These are phyloP conservation scores for Bryconaethiops microstoma DNA, from an alignment of 2,797 vertebrate genomes.

Conservation along the genomic window DNA sequence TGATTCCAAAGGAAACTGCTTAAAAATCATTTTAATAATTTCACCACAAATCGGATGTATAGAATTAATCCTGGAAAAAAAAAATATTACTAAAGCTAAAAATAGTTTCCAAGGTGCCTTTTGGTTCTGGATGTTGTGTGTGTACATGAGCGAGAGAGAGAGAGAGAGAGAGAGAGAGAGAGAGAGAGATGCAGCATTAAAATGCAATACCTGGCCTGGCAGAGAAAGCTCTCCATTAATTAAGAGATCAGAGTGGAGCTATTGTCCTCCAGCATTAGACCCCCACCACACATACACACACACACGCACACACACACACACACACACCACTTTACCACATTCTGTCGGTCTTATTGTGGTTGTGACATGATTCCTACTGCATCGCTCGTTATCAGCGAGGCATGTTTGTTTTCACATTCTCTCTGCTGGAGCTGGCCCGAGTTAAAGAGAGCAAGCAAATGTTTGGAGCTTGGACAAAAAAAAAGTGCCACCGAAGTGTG, in stretches of 20 bases:
- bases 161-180: slow-evolving; percentile 44
- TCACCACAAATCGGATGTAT: no score
- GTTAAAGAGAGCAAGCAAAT: slow-evolving; percentile 71
- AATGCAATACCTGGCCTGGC: slow-evolving; percentile 76
- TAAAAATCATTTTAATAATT: no score
- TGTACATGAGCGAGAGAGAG: slow-evolving; percentile 52
- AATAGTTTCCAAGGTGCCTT: background rate
- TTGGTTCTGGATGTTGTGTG: slow-evolving; percentile 55
- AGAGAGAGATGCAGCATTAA: slow-evolving; percentile 71
- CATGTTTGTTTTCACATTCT: slow-evolving; percentile 76
- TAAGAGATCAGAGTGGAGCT: slow-evolving; percentile 77
- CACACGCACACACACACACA: slow-evolving; percentile 42
- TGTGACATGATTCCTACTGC: slow-evolving; percentile 74
- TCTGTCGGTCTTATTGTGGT: slow-evolving; percentile 64
- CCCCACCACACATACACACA: slow-evolving; percentile 44
- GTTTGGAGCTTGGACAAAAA: slow-evolving; percentile 40
- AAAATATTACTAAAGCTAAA: background rate
- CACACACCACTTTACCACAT: slow-evolving; percentile 66
- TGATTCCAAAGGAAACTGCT: no score
- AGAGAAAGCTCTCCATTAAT: slow-evolving; percentile 77
- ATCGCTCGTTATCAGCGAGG: slow-evolving; percentile 73
- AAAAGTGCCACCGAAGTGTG: slow-evolving; percentile 64
- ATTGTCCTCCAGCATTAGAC: slow-evolving; percentile 73
- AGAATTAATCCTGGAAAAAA: no score
- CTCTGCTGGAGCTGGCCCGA: slow-evolving; percentile 66